phyloP scores from a whole-genome alignment of 2,888 invertebrate species.

The Cryptocephalus moraei region DNA sequence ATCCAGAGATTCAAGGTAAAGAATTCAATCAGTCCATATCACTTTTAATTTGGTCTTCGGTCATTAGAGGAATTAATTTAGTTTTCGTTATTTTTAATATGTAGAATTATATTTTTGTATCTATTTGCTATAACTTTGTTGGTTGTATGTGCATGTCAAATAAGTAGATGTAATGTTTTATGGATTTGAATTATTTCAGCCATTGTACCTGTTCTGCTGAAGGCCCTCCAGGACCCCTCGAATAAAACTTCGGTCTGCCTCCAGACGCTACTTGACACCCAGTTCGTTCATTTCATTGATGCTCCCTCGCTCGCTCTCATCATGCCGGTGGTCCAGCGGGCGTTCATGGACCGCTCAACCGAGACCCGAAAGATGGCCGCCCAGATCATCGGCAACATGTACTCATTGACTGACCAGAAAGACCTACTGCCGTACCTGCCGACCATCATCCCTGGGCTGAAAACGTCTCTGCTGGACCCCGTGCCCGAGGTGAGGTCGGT shows the following conservation, averaged over 20 bases:
- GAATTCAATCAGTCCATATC: background rate
- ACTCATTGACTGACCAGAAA: constrained; percentile 96
- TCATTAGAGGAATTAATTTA: too few species aligned
- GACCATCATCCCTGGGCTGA: constrained; percentile 91
- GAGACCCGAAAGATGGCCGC: constrained; percentile 99
- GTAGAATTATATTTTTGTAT: too few species aligned
- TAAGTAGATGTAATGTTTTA: background rate
- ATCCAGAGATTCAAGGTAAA: constrained; percentile 90
- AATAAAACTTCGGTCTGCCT: constrained; percentile 88
- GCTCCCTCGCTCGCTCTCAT: constrained; percentile 96
- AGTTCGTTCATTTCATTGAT: constrained; percentile 99
- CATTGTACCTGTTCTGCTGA: constrained; percentile 75
- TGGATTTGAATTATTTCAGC: constrained; percentile 39
- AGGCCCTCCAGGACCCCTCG: constrained; percentile 92
- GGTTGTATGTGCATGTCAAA: background rate
- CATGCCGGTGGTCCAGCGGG: constrained; percentile 98
- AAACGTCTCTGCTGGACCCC: constrained; percentile 91
- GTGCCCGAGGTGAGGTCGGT: constrained; percentile 96
- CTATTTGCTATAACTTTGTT: too few species aligned
- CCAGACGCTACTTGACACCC: constrained; percentile 87
- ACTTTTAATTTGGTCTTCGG: too few species aligned
- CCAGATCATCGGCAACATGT: constrained; percentile 99
- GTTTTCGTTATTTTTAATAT: too few species aligned
- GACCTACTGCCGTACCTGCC: constrained; percentile 94
- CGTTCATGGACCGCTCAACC: constrained; percentile 93